Evolutionary conservation across 64 coral and sea anemone genomes (phyloP).

Genomic region (Orbicella faveolata): DNA sequence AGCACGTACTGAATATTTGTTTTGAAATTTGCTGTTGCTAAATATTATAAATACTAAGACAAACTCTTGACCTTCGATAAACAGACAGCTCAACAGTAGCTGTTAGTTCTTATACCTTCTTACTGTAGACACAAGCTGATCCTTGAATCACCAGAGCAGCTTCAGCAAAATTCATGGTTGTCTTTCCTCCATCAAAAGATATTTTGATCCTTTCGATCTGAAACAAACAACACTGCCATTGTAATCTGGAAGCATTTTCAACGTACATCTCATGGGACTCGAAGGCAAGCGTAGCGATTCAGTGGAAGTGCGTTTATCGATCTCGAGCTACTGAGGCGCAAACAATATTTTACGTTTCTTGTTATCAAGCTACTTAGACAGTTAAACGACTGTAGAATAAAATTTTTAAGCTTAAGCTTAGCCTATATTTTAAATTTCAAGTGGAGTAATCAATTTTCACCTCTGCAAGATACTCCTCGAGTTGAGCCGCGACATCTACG

Average conservation of each 20-base stretch:
- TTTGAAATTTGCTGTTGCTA: too few species aligned
- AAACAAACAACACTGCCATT: neutral
- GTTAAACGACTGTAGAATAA: too few species aligned
- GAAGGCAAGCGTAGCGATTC: too few species aligned
- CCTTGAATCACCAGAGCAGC: slow-evolving; percentile 96
- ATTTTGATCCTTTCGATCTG: slow-evolving; percentile 93
- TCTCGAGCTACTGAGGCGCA: too few species aligned
- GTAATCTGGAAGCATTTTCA: too few species aligned
- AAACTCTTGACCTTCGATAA: too few species aligned
- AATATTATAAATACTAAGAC: too few species aligned
- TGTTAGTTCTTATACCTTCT: slow-evolving; percentile 65
- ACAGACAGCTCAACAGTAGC: neutral
- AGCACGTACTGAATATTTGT: too few species aligned
- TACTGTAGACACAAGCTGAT: slow-evolving; percentile 95
- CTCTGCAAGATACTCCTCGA: slow-evolving; percentile 90
- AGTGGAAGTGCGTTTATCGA: too few species aligned
- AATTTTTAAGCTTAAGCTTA: neutral
- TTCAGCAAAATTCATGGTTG: slow-evolving; percentile 98
- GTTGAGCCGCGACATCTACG: slow-evolving; percentile 81
- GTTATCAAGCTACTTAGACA: too few species aligned
- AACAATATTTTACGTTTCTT: too few species aligned
- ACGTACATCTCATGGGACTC: too few species aligned
- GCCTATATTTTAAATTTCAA: neutral
- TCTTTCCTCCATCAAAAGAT: slow-evolving; percentile 97
- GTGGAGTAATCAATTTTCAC: slow-evolving; percentile 28